Conservation (phyloP, 2,797 vertebrate genomes). For the Tachyglossus aculeatus region DNA sequence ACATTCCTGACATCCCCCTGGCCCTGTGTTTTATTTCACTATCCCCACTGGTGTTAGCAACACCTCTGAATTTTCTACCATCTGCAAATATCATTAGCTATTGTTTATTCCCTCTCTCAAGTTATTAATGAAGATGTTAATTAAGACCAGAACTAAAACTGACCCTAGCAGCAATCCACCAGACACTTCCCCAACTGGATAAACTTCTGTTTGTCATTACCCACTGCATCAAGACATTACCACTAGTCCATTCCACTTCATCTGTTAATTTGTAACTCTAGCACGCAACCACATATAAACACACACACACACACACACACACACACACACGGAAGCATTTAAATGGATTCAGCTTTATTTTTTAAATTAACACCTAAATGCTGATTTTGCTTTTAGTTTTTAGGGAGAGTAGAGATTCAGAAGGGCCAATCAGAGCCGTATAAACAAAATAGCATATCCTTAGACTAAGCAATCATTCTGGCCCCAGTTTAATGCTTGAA, state of each 20-base stretch:
- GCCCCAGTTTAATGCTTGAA: too few relatives aligned
- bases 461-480: too few relatives aligned
- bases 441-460: too few relatives aligned
- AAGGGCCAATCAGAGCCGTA: too few relatives aligned
- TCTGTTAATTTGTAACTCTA: slow-evolving; percentile 56
- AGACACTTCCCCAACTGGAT: slow-evolving; percentile 63
- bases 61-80: slow-evolving; percentile 54
- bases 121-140: slow-evolving; percentile 69
- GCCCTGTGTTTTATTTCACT: slow-evolving; percentile 25
- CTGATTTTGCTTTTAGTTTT: slow-evolving; percentile 17
- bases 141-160: slow-evolving; percentile 64
- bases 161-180: slow-evolving; percentile 55
- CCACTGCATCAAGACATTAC: slow-evolving; percentile 48
- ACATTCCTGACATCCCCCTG: slow-evolving; percentile 41
- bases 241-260: slow-evolving; percentile 36
- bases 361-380: slow-evolving; percentile 60
- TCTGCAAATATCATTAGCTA: slow-evolving; percentile 63
- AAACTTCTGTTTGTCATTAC: slow-evolving; percentile 67
- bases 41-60: slow-evolving; percentile 40
- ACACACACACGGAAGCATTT: slow-evolving; percentile 35
- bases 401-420: slow-evolving; percentile 2
- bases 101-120: slow-evolving; percentile 58
- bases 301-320: too few relatives aligned
- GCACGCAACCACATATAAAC: too few relatives aligned
- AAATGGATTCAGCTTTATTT: slow-evolving; percentile 44